phyloP scores from a whole-genome alignment of 2,113 vertebrate genomes.

The Tachysurus fulvidraco region DNA sequence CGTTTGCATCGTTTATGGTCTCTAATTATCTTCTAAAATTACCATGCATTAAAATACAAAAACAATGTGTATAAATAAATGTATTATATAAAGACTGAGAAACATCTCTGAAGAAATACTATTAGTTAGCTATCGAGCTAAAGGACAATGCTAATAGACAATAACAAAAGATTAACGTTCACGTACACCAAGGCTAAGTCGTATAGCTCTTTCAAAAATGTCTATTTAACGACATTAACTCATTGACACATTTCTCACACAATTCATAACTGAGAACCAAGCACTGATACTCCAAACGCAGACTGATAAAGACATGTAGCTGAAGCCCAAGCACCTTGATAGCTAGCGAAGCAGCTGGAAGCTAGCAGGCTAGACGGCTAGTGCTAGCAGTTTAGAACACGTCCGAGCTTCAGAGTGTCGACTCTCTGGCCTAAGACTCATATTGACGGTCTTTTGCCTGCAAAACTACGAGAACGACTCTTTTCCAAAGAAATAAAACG shows the following conservation, averaged over 20 bases:
- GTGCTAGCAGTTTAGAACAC: conserved; percentile 26
- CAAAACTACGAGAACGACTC: background rate
- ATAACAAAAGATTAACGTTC: conserved; percentile 48
- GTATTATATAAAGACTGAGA: background rate
- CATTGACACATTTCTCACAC: conserved; percentile 16
- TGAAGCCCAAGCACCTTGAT: conserved; percentile 36
- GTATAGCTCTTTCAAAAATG: background rate
- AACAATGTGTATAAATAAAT: background rate
- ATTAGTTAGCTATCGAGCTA: conserved; percentile 14
- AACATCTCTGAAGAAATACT: background rate
- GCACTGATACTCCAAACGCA: background rate
- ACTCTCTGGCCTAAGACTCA: conserved; percentile 35
- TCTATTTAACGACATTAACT: background rate
- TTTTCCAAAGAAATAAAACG: conserved; percentile 15
- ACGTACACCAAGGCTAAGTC: background rate
- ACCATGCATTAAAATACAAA: background rate
- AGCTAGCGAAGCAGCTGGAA: conserved; percentile 36
- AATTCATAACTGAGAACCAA: background rate
- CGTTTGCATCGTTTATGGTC: background rate
- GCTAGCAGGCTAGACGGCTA: conserved; percentile 44
- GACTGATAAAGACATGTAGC: background rate
- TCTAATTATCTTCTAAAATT: no score
- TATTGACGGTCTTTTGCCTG: background rate
- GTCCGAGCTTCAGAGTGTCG: conserved; percentile 29
- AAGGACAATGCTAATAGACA: conserved; percentile 13